Conservation (phyloP, 2,113 vertebrate genomes). For the Tympanuchus pallidicinctus region DNA sequence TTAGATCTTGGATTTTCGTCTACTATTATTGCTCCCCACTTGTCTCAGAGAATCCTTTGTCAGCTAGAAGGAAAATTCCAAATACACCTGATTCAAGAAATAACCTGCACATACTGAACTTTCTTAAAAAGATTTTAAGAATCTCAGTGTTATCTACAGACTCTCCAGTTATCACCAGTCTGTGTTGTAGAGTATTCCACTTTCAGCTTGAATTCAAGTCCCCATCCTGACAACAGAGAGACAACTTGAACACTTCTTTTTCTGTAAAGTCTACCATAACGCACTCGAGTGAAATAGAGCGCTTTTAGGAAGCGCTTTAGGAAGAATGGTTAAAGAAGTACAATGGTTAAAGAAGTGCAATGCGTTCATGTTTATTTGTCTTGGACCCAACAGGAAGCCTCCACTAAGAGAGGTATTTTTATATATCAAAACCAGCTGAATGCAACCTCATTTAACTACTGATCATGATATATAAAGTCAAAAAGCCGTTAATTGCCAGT, state of each 20-base stretch:
- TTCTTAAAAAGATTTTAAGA: background rate
- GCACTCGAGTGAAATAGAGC: background rate
- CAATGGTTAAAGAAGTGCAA: background rate
- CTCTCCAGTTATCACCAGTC: background rate
- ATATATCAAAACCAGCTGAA: background rate
- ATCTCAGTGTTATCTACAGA: background rate
- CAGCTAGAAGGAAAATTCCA: background rate
- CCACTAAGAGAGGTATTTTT: background rate
- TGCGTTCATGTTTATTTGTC: accelerated
- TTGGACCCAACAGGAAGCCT: background rate
- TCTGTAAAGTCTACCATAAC: background rate
- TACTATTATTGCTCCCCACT: background rate
- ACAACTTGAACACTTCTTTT: background rate
- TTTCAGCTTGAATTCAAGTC: background rate
- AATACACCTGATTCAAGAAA: background rate
- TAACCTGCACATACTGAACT: background rate
- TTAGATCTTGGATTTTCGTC: background rate
- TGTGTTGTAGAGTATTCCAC: background rate
- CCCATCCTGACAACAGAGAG: background rate
- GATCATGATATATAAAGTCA: background rate
- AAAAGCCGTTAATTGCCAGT: background rate
- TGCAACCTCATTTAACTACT: background rate
- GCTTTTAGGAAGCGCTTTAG: background rate
- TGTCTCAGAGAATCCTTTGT: background rate
- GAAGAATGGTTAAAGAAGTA: background rate